Evolutionary conservation across 2,113 vertebrate species (phyloP), one percentile per base, ranked within the genome.

Genomic region (Polyodon spathula): DNA sequence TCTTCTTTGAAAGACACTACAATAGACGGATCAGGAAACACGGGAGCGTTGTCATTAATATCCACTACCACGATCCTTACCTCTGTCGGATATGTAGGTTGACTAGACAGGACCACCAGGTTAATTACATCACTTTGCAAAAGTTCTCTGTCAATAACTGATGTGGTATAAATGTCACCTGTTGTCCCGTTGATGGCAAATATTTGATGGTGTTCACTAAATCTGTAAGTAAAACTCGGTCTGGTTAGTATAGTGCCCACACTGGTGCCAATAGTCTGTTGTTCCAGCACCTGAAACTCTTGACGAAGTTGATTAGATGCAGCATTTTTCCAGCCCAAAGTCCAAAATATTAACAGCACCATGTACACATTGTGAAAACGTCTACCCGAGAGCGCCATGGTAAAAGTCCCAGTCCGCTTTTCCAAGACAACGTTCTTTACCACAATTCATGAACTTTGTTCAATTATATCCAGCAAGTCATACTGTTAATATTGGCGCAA

Each of bases 1-100:
- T 99, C 96, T 84, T 99, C 96, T 70, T 96, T 96, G 66, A 99
- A 99, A 0, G 91, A 89, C 72, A 99, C 95, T 8, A 91, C 86
- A 5, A 98, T 91, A 0, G 93, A 93, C 1, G 92, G 85, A 59
- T 99, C 95, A 0, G 95, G 94, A 67, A 99, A 99, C 64, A 95
- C 88, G 0, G 95, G 96, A 0, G 93, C 89, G 56, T 99, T 98
- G 73, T 99, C 96, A 0, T 99, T 97, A 6, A 98, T 92, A 76
- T 99, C 96, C 66, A 92, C 68, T 65, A 98, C 93, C 50, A 94
- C 71, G 39, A 99, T 93, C 2, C 96, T 81, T 69, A 99, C 96
- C 73, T 99, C 96, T 0, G 93, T 99, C 27, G 95, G 96, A 71
- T 98, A 98, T 0, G 93, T 97, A 44, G 96, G 94, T 37, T 97